These are phyloP conservation scores for Bostrychus sinensis DNA, from an alignment of 2,113 vertebrate genomes.

Conservation along the genomic window DNA sequence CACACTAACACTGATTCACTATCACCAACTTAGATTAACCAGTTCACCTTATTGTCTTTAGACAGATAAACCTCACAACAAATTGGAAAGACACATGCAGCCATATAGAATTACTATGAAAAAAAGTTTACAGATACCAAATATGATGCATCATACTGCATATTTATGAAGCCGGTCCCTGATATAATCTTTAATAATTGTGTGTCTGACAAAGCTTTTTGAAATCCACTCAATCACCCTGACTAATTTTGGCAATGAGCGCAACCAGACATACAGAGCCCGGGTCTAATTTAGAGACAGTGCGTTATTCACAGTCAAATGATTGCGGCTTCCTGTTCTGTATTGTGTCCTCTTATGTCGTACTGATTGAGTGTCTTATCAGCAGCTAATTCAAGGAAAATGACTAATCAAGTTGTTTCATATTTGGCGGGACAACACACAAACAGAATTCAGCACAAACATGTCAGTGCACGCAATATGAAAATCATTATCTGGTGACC, in stretches of 20 bases:
- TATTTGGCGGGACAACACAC: background rate
- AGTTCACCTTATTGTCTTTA: no score
- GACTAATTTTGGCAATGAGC: background rate
- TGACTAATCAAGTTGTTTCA: constrained; percentile 1
- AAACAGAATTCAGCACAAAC: background rate
- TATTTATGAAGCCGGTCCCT: background rate
- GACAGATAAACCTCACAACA: background rate
- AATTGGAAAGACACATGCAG: no score
- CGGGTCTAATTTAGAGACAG: background rate
- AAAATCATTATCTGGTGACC: no score
- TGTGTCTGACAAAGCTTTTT: background rate
- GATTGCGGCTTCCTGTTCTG: background rate
- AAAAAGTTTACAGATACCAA: background rate
- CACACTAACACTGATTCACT: no score
- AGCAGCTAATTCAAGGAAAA: background rate
- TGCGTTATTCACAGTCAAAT: background rate
- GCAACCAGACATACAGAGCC: background rate
- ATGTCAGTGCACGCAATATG: background rate
- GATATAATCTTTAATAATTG: background rate
- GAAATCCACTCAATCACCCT: background rate
- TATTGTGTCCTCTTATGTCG: background rate
- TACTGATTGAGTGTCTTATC: background rate
- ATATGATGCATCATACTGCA: background rate
- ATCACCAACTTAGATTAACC: no score
- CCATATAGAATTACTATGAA: no score